Conservation (phyloP, 2,888 invertebrate species). For the Tanytarsus gracilentus region DNA sequence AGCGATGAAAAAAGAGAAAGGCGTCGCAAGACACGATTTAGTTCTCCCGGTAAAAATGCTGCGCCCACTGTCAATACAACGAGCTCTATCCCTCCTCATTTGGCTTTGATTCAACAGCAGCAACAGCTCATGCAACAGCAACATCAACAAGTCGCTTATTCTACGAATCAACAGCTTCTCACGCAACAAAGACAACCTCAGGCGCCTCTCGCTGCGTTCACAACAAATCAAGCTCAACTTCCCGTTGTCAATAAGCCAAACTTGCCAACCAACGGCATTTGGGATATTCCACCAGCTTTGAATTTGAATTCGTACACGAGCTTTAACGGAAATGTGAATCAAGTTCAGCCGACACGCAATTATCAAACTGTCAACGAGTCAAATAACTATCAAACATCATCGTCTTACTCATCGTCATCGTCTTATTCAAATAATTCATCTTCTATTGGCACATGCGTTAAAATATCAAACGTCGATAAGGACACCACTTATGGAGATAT, state of each 20-base stretch:
- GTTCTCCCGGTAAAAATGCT: not conserved
- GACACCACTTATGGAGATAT: conserved; percentile 72
- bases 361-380: conserved; percentile 13
- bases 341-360: conserved; percentile 3
- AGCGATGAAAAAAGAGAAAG: not conserved
- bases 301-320: not conserved
- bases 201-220: too few relatives aligned
- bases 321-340: not conserved
- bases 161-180: too few relatives aligned
- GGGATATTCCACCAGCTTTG: conserved; percentile 18
- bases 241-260: not conserved
- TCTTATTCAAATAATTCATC: conserved; percentile 33
- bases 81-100: not conserved
- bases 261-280: not conserved
- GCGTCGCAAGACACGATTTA: conserved; percentile 8
- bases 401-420: conserved; percentile 31
- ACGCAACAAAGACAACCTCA: too few relatives aligned
- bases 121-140: not conserved
- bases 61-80: too few relatives aligned
- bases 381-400: not conserved
- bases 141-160: not conserved
- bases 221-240: not conserved
- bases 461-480: conserved; percentile 62
- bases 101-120: not conserved
- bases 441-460: conserved; percentile 51